Evolutionary conservation across 2,888 invertebrate genomes (phyloP), one percentile per base, ranked within the genome.

Genomic region (Halictus quadricinctus): DNA sequence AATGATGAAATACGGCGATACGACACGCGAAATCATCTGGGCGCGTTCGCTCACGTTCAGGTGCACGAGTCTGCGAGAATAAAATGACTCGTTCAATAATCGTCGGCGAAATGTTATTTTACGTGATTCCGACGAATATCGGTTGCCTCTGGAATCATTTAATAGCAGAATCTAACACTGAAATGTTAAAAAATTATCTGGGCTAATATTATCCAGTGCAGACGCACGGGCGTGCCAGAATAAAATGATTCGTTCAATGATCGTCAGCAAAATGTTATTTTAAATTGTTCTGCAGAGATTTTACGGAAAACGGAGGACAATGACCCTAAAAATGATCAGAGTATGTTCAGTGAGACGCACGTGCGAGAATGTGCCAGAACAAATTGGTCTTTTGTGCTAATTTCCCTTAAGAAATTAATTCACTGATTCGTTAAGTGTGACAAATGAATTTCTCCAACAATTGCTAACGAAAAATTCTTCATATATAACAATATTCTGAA

Each of bases 21-120:
- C 8, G 15, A 15, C 7, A 2, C 29, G 64, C 2, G 25, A 64
- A 64, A 64, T 29, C 15, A 29, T 64, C 64, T n/a, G 58, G n/a
- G 4, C 25, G 25, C 29, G 64, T 29, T 29, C 15, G 29, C 15
- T 15, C 7, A 29, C 15, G 25, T 6, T 0, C 29, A 6, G 15
- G 1, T 2, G 29, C 64, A 29, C 58, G 4, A 12, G n/a, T 58
- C 12, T 58, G 21, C 12, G 12, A 12, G n/a, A 58, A 58, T 58
- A 58, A 58, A 58, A 58, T 58, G n/a, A 58, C 58, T 58, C n/a
- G 58, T 58, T n/a, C n/a, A 7, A 58, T 58, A 58, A 58, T 58
- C 58, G 12, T 12, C 58, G 58, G 12, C n/a, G 58, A 58, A 58
- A 58, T n/a, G 58, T 58, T 54, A n/a, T 54, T 54, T 54, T 10